These are phyloP conservation scores for Clarias laeviceps DNA, from an alignment of 2,797 vertebrate genomes.

Conservation along the genomic window DNA sequence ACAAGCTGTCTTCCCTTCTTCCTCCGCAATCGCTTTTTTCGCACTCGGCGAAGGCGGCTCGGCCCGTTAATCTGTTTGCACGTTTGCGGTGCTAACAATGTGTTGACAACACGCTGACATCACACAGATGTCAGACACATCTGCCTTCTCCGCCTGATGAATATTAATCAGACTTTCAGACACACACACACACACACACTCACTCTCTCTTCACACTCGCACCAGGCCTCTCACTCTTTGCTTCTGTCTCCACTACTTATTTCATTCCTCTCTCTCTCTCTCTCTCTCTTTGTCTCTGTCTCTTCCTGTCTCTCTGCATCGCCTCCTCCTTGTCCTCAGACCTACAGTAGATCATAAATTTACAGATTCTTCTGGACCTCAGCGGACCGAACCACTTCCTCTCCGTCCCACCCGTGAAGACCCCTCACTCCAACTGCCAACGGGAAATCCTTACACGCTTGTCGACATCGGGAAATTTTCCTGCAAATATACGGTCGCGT, in stretches of 20 bases:
- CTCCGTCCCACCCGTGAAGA: constrained; percentile 22
- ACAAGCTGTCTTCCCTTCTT: constrained; percentile 47
- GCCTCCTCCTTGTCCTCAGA: neutral
- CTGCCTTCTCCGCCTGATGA: constrained; percentile 71
- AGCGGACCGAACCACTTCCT: constrained; percentile 27
- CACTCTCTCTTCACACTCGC: constrained; percentile 47
- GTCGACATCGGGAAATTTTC: constrained; percentile 16
- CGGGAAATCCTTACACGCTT: constrained; percentile 29
- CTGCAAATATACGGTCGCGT: neutral
- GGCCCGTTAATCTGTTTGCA: constrained; percentile 72
- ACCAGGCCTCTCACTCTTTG: constrained; percentile 47
- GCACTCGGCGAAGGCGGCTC: constrained; percentile 62
- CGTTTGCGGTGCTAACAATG: constrained; percentile 76
- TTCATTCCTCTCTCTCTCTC: constrained; percentile 15
- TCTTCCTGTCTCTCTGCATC: constrained; percentile 25
- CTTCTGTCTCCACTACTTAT: constrained; percentile 35
- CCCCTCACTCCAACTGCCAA: neutral
- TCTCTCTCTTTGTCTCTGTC: constrained; percentile 40
- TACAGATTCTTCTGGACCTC: constrained; percentile 7
- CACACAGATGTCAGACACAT: constrained; percentile 80
- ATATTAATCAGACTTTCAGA: constrained; percentile 63
- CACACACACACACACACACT: constrained; percentile 37
- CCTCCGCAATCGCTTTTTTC: constrained; percentile 62
- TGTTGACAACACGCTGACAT: constrained; percentile 81
- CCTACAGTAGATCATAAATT: constrained; percentile 19